Evolutionary conservation across 1,140 invertebrate genomes (phyloP).

Genomic region (Cepaea nemoralis): DNA sequence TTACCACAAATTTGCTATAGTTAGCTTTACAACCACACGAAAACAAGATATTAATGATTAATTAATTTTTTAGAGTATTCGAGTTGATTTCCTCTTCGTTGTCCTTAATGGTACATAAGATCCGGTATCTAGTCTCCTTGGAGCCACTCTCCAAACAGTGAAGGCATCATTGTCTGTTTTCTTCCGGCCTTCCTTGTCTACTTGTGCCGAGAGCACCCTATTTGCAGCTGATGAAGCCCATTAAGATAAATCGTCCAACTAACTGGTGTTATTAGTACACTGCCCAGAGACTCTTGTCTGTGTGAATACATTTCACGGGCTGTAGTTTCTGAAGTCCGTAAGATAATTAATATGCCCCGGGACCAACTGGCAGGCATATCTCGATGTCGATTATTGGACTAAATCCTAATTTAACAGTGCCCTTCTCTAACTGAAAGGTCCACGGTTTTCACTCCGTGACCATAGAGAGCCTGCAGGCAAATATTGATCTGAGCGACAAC

Average conservation of each 20-base stretch:
- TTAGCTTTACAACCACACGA: too few species aligned
- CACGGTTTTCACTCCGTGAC: background rate
- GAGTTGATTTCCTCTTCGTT: too few species aligned
- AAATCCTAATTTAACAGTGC: conserved; percentile 13
- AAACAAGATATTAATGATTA: too few species aligned
- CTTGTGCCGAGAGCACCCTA: background rate
- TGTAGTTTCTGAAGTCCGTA: background rate
- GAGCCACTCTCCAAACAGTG: background rate
- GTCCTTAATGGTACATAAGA: too few species aligned
- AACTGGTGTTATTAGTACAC: background rate
- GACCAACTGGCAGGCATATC: background rate
- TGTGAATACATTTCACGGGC: conserved; percentile 15
- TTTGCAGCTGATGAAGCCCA: background rate
- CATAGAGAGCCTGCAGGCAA: background rate
- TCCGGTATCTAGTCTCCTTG: too few species aligned
- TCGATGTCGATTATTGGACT: background rate
- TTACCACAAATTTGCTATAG: too few species aligned
- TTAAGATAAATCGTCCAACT: background rate
- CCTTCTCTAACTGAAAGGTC: background rate
- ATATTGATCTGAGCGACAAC: background rate
- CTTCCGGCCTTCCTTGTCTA: background rate
- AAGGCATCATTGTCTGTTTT: background rate
- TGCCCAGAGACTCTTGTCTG: background rate
- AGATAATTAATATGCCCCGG: background rate
- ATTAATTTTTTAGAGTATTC: too few species aligned